These are phyloP conservation scores for Augochlorella aurata DNA, from an alignment of 2,888 invertebrate species.

Conservation along the genomic window DNA sequence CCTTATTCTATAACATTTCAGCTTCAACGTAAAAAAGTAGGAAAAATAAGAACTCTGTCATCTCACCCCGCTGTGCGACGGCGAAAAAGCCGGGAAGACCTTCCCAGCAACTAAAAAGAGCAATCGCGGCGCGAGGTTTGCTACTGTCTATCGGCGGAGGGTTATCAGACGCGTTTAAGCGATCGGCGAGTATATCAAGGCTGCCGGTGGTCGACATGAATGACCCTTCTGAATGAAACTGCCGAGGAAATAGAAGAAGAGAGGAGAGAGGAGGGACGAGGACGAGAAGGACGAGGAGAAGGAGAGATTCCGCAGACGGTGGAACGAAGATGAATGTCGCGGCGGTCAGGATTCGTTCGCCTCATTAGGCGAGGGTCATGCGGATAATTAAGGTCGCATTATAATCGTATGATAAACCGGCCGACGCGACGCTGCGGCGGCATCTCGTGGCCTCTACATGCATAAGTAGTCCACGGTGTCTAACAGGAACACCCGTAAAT, in stretches of 20 bases:
- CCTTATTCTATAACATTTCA: too few relatives aligned
- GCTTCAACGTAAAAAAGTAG: too few relatives aligned
- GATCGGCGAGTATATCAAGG: slow-evolving; percentile 32
- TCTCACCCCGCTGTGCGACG: too few relatives aligned
- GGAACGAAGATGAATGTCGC: slow-evolving; percentile 66
- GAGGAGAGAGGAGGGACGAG: not conserved
- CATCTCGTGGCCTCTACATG: not conserved
- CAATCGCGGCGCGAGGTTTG: not conserved
- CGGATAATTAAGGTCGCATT: slow-evolving; percentile 70
- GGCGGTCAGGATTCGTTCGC: slow-evolving; percentile 70
- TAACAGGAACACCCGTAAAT: slow-evolving; percentile 58
- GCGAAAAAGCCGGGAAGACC: too few relatives aligned
- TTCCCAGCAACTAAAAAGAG: not conserved
- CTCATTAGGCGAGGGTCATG: slow-evolving; percentile 62
- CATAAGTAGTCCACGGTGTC: slow-evolving; percentile 34
- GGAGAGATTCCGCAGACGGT: slow-evolving; percentile 37
- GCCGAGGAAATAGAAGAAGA: slow-evolving; percentile 36
- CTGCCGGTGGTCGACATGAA: slow-evolving; percentile 37
- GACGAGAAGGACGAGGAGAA: not conserved
- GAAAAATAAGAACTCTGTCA: too few relatives aligned
- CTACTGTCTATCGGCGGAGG: slow-evolving; percentile 18
- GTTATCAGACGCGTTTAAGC: slow-evolving; percentile 23
- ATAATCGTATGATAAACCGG: slow-evolving; percentile 68
- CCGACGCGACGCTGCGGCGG: slow-evolving; percentile 13
- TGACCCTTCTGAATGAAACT: slow-evolving; percentile 51